Percentiles rank a stretch among this genome's conserved stretches.
Conservation (phyloP, 2,113 vertebrate species). For the Toxostoma redivivum region DNA sequence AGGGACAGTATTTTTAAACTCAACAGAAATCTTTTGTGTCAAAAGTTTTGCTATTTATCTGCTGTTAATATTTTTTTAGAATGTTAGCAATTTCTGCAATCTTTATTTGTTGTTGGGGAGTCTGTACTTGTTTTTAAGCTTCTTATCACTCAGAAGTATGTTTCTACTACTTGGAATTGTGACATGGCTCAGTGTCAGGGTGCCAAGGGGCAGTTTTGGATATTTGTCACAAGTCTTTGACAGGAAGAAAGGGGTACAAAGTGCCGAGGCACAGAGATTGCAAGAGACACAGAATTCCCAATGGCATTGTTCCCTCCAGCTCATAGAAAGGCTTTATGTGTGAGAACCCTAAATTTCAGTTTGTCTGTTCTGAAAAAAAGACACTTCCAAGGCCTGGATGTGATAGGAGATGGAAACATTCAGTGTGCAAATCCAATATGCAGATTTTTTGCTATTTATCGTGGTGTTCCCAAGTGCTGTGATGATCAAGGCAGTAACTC, state of each 20-base stretch:
- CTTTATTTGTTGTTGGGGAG: neutral
- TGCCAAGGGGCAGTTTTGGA: neutral
- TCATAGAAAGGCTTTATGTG: neutral
- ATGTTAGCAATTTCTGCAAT: neutral
- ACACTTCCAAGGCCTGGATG: neutral
- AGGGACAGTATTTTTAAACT: neutral
- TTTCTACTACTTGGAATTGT: neutral
- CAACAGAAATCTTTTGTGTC: neutral
- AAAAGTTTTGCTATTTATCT: neutral
- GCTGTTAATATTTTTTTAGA: neutral
- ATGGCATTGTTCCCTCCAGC: accelerated
- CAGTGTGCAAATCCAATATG: neutral
- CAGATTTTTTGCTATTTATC: neutral
- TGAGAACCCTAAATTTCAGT: neutral
- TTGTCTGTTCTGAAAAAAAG: neutral
- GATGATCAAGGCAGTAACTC: neutral
- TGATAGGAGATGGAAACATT: neutral
- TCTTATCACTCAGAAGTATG: neutral
- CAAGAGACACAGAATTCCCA: neutral
- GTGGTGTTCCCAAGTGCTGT: neutral
- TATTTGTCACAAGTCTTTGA: neutral
- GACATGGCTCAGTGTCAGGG: neutral
- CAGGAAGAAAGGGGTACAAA: neutral
- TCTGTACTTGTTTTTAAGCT: neutral
- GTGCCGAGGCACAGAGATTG: neutral